A percentile compares a stretch with the other conserved stretches of the same genome.
Conservation (phyloP, 2,113 vertebrate species). For the Prinia subflava region DNA sequence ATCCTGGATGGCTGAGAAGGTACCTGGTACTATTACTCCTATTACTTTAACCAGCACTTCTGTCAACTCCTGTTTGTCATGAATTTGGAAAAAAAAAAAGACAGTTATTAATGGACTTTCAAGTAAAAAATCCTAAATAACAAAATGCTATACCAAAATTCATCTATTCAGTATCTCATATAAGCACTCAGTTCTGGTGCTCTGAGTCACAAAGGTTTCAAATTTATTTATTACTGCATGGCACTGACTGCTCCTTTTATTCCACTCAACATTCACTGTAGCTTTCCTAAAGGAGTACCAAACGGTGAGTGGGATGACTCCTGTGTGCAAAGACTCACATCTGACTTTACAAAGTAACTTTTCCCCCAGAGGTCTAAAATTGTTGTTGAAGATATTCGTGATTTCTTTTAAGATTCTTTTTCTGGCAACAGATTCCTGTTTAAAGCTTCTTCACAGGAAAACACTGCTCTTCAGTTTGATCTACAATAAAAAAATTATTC, state of each 20-base stretch:
- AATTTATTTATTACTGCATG: neutral
- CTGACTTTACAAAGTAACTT: neutral
- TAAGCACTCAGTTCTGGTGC: neutral
- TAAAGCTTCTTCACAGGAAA: neutral
- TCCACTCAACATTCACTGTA: neutral
- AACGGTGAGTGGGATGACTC: neutral
- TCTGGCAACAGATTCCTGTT: neutral
- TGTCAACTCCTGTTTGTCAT: accelerated
- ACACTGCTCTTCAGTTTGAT: neutral
- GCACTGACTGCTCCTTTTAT: neutral
- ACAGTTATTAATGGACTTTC: neutral
- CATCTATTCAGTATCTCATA: neutral
- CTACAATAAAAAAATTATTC: neutral
- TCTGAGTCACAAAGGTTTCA: neutral
- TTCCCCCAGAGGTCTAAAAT: neutral
- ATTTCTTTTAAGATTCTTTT: neutral
- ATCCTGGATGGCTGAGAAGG: neutral
- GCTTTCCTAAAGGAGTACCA: neutral
- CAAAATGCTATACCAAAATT: neutral
- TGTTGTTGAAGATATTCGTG: neutral
- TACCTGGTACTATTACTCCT: neutral
- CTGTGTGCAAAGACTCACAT: neutral
- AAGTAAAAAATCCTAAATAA: neutral
- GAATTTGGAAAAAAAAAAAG: neutral
- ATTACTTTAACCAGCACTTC: neutral